Base-by-base conservation (phyloP, 2,113 vertebrate species). In the Fregetta grallaria region DNA sequence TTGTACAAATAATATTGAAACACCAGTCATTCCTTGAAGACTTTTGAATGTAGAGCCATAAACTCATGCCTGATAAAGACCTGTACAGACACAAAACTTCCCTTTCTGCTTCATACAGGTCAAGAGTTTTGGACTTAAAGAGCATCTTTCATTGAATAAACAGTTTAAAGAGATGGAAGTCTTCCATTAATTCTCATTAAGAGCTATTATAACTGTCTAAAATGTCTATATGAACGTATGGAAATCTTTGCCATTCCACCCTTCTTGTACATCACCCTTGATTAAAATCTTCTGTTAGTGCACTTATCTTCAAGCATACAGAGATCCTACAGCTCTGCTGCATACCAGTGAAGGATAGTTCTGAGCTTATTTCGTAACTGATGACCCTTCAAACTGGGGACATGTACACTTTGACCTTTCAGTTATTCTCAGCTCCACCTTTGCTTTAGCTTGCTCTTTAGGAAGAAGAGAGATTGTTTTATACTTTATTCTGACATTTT, bases 401-500 rank as follows among this genome's bases (percentile, higher is more conserved):
- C 23, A 40, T 8, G 10, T 10, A 6, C 1, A 4, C 9, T 71
- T 81, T 0, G 0, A 18, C 34, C 11, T 79, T 70, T 73, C 63
- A 40, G 16, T 34, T 47, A 44, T 56, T 38, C 34, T 40, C 53
- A 73, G 12, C 49, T 62, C 36, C 30, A 36, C 3, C 38, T 70
- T 36, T 65, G 27, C 25, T 86, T 52, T 75, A 66, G 13, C 50
- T 80, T 70, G 26, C 53, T 80, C 6, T 26, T 90, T 65, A 42
- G 27, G 40, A 61, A 79, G 65, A 86, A 15, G 3, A 47, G 10
- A 88, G 5, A 15, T 15, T 50, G 15, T 16, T 89, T 86, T 45
- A n/a, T 59, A 30, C 11, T 53, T 70, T 68, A 44, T 73, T 73
- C 50, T 77, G 38, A 65, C 5, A 12, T 71, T 78, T 77, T 87